Percentiles rank a stretch among this genome's conserved stretches.
These are phyloP conservation scores for Oasisia sp. DNA, from an alignment of 2,888 invertebrate genomes.

Conservation along the genomic window DNA sequence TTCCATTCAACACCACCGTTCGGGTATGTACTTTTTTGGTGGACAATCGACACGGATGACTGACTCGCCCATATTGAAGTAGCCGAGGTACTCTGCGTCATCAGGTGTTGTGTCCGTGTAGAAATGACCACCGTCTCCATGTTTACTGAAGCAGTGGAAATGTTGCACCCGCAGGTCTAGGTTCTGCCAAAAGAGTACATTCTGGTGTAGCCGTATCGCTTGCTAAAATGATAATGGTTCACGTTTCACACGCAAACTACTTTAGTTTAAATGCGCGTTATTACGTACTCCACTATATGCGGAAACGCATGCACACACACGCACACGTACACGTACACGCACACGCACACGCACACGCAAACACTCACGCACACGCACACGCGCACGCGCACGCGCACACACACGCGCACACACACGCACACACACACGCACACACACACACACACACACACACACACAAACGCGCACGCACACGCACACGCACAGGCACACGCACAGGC, in stretches of 20 bases:
- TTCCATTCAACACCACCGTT: neutral
- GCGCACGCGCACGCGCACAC: too few species aligned
- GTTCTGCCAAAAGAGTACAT: constrained; percentile 71
- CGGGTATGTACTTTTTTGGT: constrained; percentile 72
- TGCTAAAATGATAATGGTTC: neutral
- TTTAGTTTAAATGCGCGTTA: neutral
- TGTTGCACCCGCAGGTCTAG: constrained; percentile 93
- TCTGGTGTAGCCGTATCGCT: neutral
- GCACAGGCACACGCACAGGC: too few species aligned
- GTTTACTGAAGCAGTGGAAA: constrained; percentile 85
- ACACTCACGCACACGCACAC: too few species aligned
- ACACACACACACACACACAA: too few species aligned
- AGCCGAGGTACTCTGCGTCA: constrained; percentile 86
- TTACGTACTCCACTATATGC: neutral
- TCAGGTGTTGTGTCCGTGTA: constrained; percentile 94
- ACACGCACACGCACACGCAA: too few species aligned
- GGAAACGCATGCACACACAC: neutral
- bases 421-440: too few species aligned
- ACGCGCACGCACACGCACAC: too few species aligned
- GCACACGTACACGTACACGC: too few species aligned
- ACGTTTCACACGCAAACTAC: neutral
- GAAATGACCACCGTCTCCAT: constrained; percentile 83
- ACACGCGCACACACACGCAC: too few species aligned
- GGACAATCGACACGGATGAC: constrained; percentile 69
- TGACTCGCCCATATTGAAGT: constrained; percentile 78